A percentile compares a stretch with the other conserved stretches of the same genome.
Conservation (phyloP, 2,113 vertebrate species). For the Poicephalus meyeri region DNA sequence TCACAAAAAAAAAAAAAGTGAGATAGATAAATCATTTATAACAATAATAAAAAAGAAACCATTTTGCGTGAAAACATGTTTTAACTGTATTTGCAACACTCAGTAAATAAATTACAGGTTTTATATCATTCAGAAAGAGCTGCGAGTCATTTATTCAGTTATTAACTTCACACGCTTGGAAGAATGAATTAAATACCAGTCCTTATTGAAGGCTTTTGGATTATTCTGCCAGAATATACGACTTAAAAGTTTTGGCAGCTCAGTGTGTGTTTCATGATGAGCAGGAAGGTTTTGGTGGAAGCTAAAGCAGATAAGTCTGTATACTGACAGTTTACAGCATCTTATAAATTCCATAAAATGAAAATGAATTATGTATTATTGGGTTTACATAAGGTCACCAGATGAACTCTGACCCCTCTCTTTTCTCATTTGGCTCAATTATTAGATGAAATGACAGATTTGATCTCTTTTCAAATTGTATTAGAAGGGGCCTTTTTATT, state of each 20-base stretch:
- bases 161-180: slow-evolving; percentile 80
- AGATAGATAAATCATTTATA: not conserved
- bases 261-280: not conserved
- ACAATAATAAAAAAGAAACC: slow-evolving; percentile 67
- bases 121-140: slow-evolving; percentile 79
- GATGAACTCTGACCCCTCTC: slow-evolving; percentile 81
- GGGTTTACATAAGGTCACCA: slow-evolving; percentile 79
- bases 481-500: slow-evolving; percentile 84
- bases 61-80: slow-evolving; percentile 80
- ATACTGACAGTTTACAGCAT: slow-evolving; percentile 66
- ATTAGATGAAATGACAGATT: slow-evolving; percentile 93
- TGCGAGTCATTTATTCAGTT: slow-evolving; percentile 78
- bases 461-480: slow-evolving; percentile 89
- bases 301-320: slow-evolving; percentile 39
- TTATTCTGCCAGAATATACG: slow-evolving; percentile 58
- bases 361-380: slow-evolving; percentile 83
- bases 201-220: slow-evolving; percentile 61
- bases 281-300: slow-evolving; percentile 5
- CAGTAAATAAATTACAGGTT: slow-evolving; percentile 84
- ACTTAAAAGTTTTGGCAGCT: slow-evolving; percentile 60
- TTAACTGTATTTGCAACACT: slow-evolving; percentile 78
- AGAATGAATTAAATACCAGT: slow-evolving; percentile 76
- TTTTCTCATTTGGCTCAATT: slow-evolving; percentile 88
- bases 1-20: slow-evolving; percentile 13
- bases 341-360: slow-evolving; percentile 79